Base-by-base conservation (phyloP, 2,888 invertebrate genomes). In the Hololepta plana region DNA sequence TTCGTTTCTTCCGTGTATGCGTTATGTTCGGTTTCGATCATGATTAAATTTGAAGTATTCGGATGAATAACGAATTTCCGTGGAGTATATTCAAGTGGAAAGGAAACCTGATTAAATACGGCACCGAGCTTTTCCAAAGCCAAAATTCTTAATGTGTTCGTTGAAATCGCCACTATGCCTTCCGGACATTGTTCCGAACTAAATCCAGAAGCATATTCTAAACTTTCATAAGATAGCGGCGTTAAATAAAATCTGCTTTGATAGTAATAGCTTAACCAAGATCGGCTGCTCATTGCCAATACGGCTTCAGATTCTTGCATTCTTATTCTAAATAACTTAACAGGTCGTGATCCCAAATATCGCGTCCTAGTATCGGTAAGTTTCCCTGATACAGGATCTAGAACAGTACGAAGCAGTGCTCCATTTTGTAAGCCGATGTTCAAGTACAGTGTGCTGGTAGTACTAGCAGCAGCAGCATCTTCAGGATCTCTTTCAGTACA, bases 391-490 rank as follows among this genome's bases (percentile, higher is more conserved):
- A 91, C 84, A 0, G 87, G 84, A 59, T 96, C 96, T 15, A 96
- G 59, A 3, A 95, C 91, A 2, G 91, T 91, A 43, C 96, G 64
- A 28, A 96, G 57, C 31, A 96, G 55, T 14, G 91, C 91, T 28
- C 96, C 96, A 56, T 98, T 96, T 59, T 90, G 90, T 12, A 98
- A 60, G 2, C 98, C 98, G 50, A 98, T 95, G 49, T 98, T 96
- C 14, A 99, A 62, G 56, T 91, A 93, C 11, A 95, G 62, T 15
- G 75, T 72, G 32, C 67, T 65, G 29, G 67, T 67, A 0, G 71
- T 67, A 23, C 84, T 80, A 20, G 70, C 64, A 12, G 73, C 72
- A 38, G 53, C 62, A 26, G 57, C 57, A 32, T 64, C 64, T 32
- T 61, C 64, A 1, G 57, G 52, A 35, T 67, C 67, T n/a, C 62